phyloP scores from a whole-genome alignment of 2,113 vertebrate genomes.

The Lasiurus borealis region DNA sequence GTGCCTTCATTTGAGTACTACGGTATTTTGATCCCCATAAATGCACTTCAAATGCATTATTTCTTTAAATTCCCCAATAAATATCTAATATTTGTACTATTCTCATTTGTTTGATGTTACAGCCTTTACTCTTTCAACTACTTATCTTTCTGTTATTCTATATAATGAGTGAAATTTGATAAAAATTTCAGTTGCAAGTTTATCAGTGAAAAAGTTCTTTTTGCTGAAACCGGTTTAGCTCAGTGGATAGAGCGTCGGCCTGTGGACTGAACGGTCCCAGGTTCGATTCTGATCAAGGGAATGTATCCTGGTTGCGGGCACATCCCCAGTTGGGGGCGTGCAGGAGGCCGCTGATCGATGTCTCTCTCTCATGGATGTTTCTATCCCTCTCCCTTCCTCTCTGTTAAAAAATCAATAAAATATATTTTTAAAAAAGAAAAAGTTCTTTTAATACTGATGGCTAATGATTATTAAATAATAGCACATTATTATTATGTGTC shows the following conservation, averaged over 20 bases:
- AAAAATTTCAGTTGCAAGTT: neutral
- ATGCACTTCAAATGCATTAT: neutral
- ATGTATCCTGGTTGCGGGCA: no score
- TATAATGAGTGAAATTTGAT: neutral
- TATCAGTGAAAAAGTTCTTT: neutral
- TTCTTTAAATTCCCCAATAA: constrained; percentile 12
- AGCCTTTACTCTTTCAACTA: neutral
- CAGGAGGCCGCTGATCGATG: no score
- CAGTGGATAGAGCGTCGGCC: no score
- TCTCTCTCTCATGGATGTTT: no score
- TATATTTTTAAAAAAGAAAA: neutral
- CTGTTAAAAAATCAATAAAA: no score
- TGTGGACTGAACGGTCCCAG: no score
- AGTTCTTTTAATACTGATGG: neutral
- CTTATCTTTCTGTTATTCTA: neutral
- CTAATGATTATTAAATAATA: constrained; percentile 32
- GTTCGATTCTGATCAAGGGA: no score
- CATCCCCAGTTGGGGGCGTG: no score
- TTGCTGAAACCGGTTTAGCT: neutral
- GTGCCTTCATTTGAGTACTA: neutral
- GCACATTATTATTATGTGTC: neutral
- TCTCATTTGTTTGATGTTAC: neutral
- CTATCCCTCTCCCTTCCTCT: no score
- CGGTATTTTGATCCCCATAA: neutral
- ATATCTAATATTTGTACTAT: neutral